These are phyloP conservation scores for Rhinoderma darwinii DNA, from an alignment of 2,113 vertebrate genomes.

Conservation along the genomic window DNA sequence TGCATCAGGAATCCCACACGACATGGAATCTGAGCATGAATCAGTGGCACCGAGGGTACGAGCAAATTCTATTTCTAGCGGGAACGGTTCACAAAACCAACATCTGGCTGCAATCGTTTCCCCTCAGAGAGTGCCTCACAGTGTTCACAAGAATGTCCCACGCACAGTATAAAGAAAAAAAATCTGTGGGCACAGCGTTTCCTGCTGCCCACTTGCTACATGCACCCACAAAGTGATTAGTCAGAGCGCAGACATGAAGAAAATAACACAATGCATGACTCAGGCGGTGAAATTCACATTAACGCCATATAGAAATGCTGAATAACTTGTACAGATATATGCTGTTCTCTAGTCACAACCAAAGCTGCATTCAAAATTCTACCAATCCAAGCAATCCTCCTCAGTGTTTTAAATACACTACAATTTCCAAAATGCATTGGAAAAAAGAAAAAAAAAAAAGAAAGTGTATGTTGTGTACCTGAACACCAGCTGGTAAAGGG, in stretches of 20 bases:
- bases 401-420: too few species aligned
- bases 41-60: constrained; percentile 6
- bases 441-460: too few species aligned
- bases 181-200: neutral
- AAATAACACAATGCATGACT: neutral
- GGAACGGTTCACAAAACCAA: neutral
- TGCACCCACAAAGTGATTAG: neutral
- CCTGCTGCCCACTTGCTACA: constrained; percentile 8
- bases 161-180: neutral
- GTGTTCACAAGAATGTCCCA: neutral
- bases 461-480: too few species aligned
- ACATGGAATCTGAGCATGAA: neutral
- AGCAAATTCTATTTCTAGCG: neutral
- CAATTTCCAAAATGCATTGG: too few species aligned
- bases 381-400: too few species aligned
- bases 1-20: neutral
- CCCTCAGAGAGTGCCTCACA: neutral
- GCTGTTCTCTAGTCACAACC: neutral
- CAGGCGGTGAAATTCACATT: neutral
- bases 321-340: too few species aligned
- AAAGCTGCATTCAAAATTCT: neutral
- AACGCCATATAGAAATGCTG: neutral
- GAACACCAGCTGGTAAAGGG: too few species aligned
- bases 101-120: neutral
- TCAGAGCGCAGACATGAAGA: neutral